Conservation (phyloP, 2,797 vertebrate genomes). For the Euthynnus affinis region DNA sequence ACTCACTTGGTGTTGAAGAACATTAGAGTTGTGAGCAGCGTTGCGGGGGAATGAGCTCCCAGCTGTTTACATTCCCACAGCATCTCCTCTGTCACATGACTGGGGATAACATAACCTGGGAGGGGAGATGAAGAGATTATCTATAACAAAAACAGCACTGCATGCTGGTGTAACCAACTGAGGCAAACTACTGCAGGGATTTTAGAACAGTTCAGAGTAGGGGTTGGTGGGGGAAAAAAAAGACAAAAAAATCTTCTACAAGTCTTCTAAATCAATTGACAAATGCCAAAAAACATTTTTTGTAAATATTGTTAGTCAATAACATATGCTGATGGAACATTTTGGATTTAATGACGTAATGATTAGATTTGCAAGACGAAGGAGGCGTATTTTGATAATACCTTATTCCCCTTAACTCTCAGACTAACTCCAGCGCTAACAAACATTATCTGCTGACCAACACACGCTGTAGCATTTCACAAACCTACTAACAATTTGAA, state of each 20-base stretch:
- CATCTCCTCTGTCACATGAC: conserved; percentile 98
- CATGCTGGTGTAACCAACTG: not conserved
- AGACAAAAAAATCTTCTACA: no score
- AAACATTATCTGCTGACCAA: not conserved
- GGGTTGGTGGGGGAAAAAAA: no score
- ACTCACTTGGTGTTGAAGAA: conserved; percentile 99
- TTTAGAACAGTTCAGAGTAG: no score
- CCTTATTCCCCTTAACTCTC: not conserved
- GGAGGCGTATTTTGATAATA: not conserved
- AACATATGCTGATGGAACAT: not conserved
- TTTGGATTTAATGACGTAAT: not conserved
- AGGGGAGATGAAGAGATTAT: conserved; percentile 9
- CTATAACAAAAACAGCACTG: not conserved
- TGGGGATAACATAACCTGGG: conserved; percentile 95
- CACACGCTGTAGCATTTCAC: not conserved
- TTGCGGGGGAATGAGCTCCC: conserved; percentile 96
- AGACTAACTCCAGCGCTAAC: not conserved
- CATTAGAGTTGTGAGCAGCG: conserved; percentile 96
- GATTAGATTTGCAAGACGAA: not conserved
- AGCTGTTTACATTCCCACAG: conserved; percentile 99
- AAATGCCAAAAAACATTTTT: no score
- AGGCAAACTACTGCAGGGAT: no score
- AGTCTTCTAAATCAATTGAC: no score
- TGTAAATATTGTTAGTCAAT: no score
- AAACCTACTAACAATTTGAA: no score